Percentiles rank a stretch among this genome's conserved stretches.
Evolutionary conservation across 2,113 vertebrate species (phyloP).

Genomic region (Scopus umbretta): DNA sequence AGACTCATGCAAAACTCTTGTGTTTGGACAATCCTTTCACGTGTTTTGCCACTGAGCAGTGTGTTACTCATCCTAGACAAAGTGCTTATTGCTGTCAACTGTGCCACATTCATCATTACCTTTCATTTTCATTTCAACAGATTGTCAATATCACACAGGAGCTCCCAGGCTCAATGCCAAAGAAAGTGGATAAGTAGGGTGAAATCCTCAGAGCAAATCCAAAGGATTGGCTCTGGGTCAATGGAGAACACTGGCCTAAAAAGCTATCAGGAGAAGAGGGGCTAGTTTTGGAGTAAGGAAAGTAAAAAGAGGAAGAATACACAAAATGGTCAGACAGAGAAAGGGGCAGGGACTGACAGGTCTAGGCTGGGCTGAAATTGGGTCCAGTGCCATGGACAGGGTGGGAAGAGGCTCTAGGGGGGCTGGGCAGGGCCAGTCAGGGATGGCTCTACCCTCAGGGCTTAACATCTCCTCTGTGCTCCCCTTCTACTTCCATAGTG

Average conservation of each 20-base stretch:
- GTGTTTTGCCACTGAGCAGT: neutral
- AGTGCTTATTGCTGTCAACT: neutral
- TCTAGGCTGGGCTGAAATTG: neutral
- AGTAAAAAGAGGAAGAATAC: neutral
- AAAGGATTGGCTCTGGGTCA: neutral
- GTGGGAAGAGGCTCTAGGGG: neutral
- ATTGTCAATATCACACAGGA: neutral
- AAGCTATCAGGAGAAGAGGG: neutral
- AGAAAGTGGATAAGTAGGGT: neutral
- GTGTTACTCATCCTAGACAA: neutral
- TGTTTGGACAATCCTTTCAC: neutral
- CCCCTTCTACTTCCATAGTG: neutral
- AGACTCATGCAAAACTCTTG: neutral
- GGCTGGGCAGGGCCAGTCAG: neutral
- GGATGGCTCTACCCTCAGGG: neutral
- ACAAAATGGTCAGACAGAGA: neutral
- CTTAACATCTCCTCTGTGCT: neutral
- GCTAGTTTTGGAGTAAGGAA: neutral
- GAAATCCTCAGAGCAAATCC: neutral
- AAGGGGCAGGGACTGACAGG: neutral
- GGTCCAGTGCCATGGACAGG: neutral
- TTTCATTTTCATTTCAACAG: slow-evolving; percentile 19
- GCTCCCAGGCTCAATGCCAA: neutral
- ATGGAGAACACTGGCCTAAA: neutral
- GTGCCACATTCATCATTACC: neutral